Conservation (phyloP, 1,140 invertebrate genomes). For the Apis laboriosa region DNA sequence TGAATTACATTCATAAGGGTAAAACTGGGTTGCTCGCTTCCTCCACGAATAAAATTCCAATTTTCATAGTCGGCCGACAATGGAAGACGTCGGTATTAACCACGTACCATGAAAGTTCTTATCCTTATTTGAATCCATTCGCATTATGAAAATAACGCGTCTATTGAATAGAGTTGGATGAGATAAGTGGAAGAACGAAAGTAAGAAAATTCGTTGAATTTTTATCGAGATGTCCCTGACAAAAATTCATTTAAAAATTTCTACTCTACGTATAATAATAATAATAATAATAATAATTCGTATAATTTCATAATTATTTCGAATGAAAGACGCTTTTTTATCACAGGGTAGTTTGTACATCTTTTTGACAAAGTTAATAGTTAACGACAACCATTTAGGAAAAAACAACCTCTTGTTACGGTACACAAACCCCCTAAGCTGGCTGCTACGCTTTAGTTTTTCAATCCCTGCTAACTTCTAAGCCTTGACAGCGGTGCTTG, state of each 20-base stretch:
- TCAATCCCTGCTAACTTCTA: constrained; percentile 18
- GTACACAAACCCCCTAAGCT: constrained; percentile 23
- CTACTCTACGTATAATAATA: no score
- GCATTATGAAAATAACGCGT: not conserved
- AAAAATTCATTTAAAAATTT: no score
- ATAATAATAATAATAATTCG: no score
- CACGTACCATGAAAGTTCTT: not conserved
- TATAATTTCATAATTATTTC: no score
- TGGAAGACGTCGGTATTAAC: constrained; percentile 6
- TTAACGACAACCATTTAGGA: not conserved
- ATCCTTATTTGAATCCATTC: not conserved
- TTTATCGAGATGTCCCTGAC: not conserved
- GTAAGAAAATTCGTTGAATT: not conserved
- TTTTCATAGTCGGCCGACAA: constrained; percentile 14
- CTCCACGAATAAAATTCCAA: constrained; percentile 33
- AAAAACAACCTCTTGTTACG: constrained; percentile 16
- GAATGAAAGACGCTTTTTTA: not conserved
- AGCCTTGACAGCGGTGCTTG: constrained; percentile 26
- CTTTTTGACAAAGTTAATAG: not conserved
- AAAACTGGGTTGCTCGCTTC: constrained; percentile 18
- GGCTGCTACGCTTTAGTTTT: not conserved
- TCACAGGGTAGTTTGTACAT: no score
- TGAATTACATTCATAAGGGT: constrained; percentile 20
- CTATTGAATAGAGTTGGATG: not conserved
- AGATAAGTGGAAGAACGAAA: not conserved